phyloP scores from a whole-genome alignment of 2,888 invertebrate genomes.

The Orgyia antiqua region DNA sequence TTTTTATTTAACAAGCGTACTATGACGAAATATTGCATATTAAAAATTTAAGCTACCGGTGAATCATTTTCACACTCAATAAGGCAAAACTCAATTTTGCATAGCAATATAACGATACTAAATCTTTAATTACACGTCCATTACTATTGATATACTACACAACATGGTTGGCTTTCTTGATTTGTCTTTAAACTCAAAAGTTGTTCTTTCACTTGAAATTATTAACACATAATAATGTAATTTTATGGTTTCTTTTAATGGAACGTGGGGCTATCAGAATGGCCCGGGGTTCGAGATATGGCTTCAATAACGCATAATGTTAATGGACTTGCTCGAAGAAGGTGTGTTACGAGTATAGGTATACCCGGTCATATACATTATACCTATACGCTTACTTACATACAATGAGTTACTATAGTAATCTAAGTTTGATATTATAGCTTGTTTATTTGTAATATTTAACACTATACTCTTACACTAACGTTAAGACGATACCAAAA shows the following conservation, averaged over 20 bases:
- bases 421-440: not conserved
- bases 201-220: conserved; percentile 65
- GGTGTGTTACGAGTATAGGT: conserved; percentile 32
- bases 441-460: no score
- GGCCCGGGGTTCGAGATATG: conserved; percentile 56
- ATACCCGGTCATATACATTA: conserved; percentile 21
- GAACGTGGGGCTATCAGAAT: conserved; percentile 64
- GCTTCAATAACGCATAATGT: conserved; percentile 63
- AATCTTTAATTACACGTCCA: conserved; percentile 36
- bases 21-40: conserved; percentile 36
- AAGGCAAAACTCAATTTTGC: conserved; percentile 46
- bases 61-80: conserved; percentile 38
- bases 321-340: conserved; percentile 57
- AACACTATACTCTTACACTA: no score
- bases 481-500: no score
- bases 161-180: conserved; percentile 50
- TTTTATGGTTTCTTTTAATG: conserved; percentile 75
- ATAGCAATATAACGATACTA: conserved; percentile 29
- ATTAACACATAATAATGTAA: conserved; percentile 77
- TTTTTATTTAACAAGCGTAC: conserved; percentile 33
- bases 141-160: conserved; percentile 40
- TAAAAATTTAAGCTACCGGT: conserved; percentile 42
- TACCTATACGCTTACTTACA: conserved; percentile 13
- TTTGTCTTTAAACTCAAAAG: conserved; percentile 47
- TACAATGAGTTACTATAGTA: conserved; percentile 16